Percentiles rank a stretch among this genome's conserved stretches.
Evolutionary conservation across 1,140 invertebrate genomes (phyloP).

Genomic region (Argopecten irradians): DNA sequence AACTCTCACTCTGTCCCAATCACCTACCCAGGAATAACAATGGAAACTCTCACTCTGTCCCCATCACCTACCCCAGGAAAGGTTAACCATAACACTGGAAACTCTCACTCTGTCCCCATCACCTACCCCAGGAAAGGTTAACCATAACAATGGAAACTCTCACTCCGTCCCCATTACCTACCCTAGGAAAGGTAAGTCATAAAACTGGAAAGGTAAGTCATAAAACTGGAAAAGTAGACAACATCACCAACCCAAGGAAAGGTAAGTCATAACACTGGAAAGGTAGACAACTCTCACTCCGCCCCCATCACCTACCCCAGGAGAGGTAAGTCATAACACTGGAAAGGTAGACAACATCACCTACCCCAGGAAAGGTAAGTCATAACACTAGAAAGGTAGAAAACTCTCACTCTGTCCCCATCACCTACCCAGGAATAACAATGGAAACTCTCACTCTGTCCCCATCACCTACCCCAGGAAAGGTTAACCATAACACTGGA

Average conservation of each 20-base stretch:
- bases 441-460: too few relatives aligned
- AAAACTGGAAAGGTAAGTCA: not conserved
- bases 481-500: too few relatives aligned
- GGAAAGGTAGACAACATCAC: slow-evolving; percentile 33
- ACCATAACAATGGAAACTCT: too few relatives aligned
- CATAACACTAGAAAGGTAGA: slow-evolving; percentile 49
- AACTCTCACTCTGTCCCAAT: slow-evolving; percentile 73
- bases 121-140: slow-evolving; percentile 71
- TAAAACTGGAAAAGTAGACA: not conserved
- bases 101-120: too few relatives aligned
- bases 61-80: slow-evolving; percentile 55
- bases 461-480: too few relatives aligned
- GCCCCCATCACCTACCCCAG: slow-evolving; percentile 37
- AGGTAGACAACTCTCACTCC: slow-evolving; percentile 51
- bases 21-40: slow-evolving; percentile 55
- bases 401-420: too few relatives aligned
- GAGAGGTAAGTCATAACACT: too few relatives aligned
- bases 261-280: slow-evolving; percentile 43
- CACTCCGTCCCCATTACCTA: too few relatives aligned
- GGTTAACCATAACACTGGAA: not conserved
- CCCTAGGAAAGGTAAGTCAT: not conserved
- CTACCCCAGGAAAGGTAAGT: slow-evolving; percentile 54
- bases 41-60: slow-evolving; percentile 73
- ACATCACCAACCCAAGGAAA: slow-evolving; percentile 68
- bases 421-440: too few relatives aligned